These are phyloP conservation scores for Tretioscincus oriximinensis DNA, from an alignment of 2,113 vertebrate species.

Conservation along the genomic window DNA sequence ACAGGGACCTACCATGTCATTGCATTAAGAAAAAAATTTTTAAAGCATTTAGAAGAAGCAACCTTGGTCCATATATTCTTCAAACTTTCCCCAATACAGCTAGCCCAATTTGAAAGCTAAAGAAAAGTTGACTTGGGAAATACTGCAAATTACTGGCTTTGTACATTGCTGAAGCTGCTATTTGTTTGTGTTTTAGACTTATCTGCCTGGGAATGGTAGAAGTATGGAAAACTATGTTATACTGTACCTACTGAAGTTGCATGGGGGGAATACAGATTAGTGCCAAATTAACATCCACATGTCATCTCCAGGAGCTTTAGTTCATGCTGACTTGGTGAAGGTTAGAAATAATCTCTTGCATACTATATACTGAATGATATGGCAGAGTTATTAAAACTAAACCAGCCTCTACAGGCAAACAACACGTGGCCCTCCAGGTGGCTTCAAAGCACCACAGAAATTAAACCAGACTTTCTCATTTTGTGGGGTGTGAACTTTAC, in stretches of 20 bases:
- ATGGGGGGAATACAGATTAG: neutral
- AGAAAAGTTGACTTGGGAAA: neutral
- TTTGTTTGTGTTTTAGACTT: neutral
- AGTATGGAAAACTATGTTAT: constrained; percentile 9
- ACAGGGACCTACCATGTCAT: too few relatives aligned
- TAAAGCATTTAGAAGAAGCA: neutral
- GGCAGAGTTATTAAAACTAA: neutral
- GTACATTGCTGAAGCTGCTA: neutral
- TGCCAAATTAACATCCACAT: constrained; percentile 9
- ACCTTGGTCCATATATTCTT: neutral
- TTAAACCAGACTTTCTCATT: neutral
- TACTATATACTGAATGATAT: neutral
- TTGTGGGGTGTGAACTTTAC: neutral
- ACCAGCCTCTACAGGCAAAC: neutral
- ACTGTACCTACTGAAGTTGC: neutral
- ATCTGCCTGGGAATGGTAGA: neutral
- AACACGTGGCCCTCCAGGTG: neutral
- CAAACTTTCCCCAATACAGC: neutral
- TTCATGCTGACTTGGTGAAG: constrained; percentile 7
- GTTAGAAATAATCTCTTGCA: constrained; percentile 11
- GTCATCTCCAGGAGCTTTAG: constrained; percentile 1
- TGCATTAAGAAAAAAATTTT: too few relatives aligned
- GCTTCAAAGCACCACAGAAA: neutral
- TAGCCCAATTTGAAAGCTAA: neutral
- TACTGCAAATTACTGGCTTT: neutral